A percentile compares a stretch with the other conserved stretches of the same genome.
Evolutionary conservation across 2,797 vertebrate species (phyloP).

Genomic region (Tangara arthus): DNA sequence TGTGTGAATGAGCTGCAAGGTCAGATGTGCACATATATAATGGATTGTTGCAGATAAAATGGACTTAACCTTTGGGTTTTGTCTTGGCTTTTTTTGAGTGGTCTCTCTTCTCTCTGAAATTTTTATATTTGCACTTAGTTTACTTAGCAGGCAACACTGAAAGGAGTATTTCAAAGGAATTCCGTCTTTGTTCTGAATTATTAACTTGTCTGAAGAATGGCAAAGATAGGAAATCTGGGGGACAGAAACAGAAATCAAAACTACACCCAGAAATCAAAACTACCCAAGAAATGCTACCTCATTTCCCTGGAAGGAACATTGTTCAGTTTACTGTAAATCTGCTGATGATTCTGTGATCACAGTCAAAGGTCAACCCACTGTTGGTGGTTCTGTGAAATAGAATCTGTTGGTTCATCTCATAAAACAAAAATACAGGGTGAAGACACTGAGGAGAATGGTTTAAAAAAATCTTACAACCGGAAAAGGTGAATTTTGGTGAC

Average conservation of each 20-base stretch:
- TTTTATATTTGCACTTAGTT: not conserved
- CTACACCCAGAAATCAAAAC: not conserved
- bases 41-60: not conserved
- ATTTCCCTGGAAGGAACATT: not conserved
- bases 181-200: not conserved
- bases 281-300: not conserved
- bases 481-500: not conserved
- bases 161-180: not conserved
- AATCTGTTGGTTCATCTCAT: not conserved
- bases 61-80: not conserved
- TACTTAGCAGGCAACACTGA: not conserved
- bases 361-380: not conserved
- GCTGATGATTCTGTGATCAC: not conserved
- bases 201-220: not conserved
- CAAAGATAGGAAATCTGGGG: not conserved
- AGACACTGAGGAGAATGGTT: not conserved
- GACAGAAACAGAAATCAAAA: not conserved
- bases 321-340: not conserved
- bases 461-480: fast-evolving
- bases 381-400: not conserved
- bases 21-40: not conserved
- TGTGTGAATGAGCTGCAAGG: not conserved
- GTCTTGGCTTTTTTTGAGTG: not conserved
- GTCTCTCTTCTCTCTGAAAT: not conserved
- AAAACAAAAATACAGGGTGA: not conserved